These are phyloP conservation scores for Ancistrus triradiatus DNA, from an alignment of 2,113 vertebrate genomes.

Conservation along the genomic window DNA sequence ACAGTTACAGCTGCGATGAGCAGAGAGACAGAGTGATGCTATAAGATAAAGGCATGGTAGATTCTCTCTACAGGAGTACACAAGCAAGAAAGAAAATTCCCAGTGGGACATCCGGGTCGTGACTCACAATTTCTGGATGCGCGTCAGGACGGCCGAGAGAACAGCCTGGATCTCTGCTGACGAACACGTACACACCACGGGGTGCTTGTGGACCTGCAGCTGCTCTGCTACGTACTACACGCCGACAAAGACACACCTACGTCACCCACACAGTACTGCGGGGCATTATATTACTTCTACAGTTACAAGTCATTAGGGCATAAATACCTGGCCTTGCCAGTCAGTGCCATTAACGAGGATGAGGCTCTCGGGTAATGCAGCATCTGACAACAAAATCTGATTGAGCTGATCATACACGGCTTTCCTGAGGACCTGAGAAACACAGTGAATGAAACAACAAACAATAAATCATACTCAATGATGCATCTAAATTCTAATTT, in stretches of 20 bases:
- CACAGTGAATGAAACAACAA: not conserved
- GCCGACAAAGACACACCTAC: slow-evolving; percentile 30
- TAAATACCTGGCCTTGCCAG: slow-evolving; percentile 52
- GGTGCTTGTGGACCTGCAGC: slow-evolving; percentile 80
- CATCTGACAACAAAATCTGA: slow-evolving; percentile 78
- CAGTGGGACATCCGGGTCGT: no score
- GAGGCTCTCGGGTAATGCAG: slow-evolving; percentile 79
- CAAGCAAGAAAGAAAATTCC: no score
- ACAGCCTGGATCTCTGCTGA: slow-evolving; percentile 82
- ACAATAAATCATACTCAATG: no score
- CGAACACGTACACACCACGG: slow-evolving; percentile 84
- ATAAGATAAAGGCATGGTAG: not conserved
- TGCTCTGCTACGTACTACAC: slow-evolving; percentile 79
- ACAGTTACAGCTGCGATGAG: slow-evolving; percentile 79
- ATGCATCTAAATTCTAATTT: no score
- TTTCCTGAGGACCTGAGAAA: slow-evolving; percentile 74
- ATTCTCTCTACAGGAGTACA: no score
- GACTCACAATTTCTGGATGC: slow-evolving; percentile 90
- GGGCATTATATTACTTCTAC: no score
- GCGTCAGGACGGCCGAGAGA: slow-evolving; percentile 78
- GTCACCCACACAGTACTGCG: slow-evolving; percentile 8
- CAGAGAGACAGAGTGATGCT: not conserved
- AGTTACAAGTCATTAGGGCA: not conserved
- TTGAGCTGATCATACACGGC: slow-evolving; percentile 83
- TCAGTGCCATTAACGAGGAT: slow-evolving; percentile 64